Base-by-base conservation (phyloP, 2,113 vertebrate species). In the Pollachius pollachius region DNA sequence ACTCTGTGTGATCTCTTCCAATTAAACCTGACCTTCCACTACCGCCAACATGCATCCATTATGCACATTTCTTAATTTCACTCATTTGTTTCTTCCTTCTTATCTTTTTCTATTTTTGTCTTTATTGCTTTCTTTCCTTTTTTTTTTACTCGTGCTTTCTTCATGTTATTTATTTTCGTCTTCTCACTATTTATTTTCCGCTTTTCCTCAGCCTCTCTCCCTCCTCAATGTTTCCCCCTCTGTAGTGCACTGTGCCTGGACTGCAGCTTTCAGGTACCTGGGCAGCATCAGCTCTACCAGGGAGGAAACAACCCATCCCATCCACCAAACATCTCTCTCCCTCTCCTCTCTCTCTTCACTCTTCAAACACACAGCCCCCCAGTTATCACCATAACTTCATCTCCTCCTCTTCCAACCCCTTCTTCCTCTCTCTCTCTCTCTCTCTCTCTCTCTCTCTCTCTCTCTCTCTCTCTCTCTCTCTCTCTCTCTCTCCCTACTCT, bases 371-470 rank as follows among this genome's bases (percentile, higher is more conserved):
- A 30, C 30, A 60, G 9, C n/a, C 59, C 56, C 15, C 56, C 19
- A 21, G 59, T 21, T 61, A 61, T 61, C 59, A 61, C 59, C 3
- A 12, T 16, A 15, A 3, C 52, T 54, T 54, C 52, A 54, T 54
- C 52, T 54, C 12, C 52, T 12, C 52, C 52, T 54, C 52, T 54
- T 3, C 17, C 18, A 2, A 18, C 4, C 18, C 60, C 17, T 56
- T 15, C 61, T 48, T 54, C 67, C 19, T 65, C 63, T 68, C 67
- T n/a, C 18, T 60, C 65, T 52, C 56, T 60, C 41, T 67, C 75
- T 77, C 69, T 65, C 78, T 92, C 90, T 90, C 88, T 87, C 85
- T 87, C 75, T 86, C 76, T 89, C 89, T 87, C 88, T 91, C 70
- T 84, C 87, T 72, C 77, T 81, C 85, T 73, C 61, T 81, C 80